Base-by-base conservation (phyloP, 2,113 vertebrate genomes). In the Pterocles orientalis region DNA sequence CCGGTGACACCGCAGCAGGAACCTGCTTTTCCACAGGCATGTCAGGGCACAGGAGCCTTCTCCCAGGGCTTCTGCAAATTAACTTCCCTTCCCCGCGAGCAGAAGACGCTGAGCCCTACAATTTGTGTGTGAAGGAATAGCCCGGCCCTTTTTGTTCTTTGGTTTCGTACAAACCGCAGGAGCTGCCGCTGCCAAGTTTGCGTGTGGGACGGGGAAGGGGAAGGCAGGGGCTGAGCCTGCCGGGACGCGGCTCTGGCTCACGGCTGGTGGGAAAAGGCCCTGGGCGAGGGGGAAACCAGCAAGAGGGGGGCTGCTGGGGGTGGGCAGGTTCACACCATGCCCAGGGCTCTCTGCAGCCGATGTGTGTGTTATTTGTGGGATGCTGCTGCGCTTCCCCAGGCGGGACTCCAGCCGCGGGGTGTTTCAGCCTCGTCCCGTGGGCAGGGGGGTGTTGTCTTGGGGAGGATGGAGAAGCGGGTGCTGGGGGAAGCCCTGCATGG, bases 11-110 rank as follows among this genome's bases (percentile, higher is more conserved):
- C 4, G 25, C 69, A 7, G 43, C 6, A 48, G 88, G 80, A 96
- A 92, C 96, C 73, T 75, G 96, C 69, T 88, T 82, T 96, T 84
- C 95, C 95, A 76, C 56, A 4, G 87, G 66, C 97, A n/a, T 83
- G 95, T 76, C 70, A 0, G 77, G 94, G 90, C 97, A 92, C 65
- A 31, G 95, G 24, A 75, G 41, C 83, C 41, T 83, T 82, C 64
- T 86, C 81, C 75, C 31, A 39, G 82, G 43, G 53, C 92, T 94
- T 84, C 91, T 82, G 86, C 60, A 28, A 41, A 65, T 29, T 23
- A n/a, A 25, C 80, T 92, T 78, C 82, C 73, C 83, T 92, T 69
- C 81, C 91, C 92, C 21, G 58, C 5, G 5, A 79, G 77, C 66
- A 61, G 60, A 41, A 61, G 60, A 41, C 2, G 53, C 71, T 39